These are phyloP conservation scores for Imbricaverruca yamaguchii DNA, from an alignment of 2,888 invertebrate genomes.

Conservation along the genomic window DNA sequence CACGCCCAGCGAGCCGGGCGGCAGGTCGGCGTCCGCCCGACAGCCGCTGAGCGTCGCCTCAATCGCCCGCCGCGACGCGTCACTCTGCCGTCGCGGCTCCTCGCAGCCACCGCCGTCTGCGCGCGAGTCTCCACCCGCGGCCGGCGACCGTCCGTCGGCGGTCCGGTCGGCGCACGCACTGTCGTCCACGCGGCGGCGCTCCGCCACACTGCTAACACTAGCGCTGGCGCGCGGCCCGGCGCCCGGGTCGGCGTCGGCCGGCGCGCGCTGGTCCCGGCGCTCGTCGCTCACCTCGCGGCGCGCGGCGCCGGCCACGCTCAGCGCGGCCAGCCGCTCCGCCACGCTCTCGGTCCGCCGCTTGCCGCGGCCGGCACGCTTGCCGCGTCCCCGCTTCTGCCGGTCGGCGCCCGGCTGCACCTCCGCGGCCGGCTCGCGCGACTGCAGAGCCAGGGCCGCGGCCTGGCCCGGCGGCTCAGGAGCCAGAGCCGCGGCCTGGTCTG, in stretches of 20 bases:
- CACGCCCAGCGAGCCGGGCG: conserved; percentile 6
- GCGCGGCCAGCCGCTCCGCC: background rate
- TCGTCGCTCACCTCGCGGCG: background rate
- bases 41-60: background rate
- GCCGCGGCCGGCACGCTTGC: background rate
- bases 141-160: too few species aligned
- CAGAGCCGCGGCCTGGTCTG: too few species aligned
- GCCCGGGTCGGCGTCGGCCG: background rate
- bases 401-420: too few species aligned
- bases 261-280: background rate
- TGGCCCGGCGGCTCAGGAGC: too few species aligned
- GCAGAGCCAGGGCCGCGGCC: too few species aligned
- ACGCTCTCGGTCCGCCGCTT: background rate
- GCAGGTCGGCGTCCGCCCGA: background rate
- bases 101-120: background rate
- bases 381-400: background rate
- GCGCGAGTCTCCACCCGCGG: background rate
- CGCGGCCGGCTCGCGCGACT: too few species aligned
- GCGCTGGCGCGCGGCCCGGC: background rate
- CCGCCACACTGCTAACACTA: too few species aligned
- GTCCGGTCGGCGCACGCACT: too few species aligned
- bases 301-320: background rate
- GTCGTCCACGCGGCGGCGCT: background rate
- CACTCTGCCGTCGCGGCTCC: background rate
- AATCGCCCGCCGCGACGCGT: background rate